A percentile compares a stretch with the other conserved stretches of the same genome.
These are phyloP conservation scores for Limonius californicus DNA, from an alignment of 1,140 invertebrate species.

Conservation along the genomic window DNA sequence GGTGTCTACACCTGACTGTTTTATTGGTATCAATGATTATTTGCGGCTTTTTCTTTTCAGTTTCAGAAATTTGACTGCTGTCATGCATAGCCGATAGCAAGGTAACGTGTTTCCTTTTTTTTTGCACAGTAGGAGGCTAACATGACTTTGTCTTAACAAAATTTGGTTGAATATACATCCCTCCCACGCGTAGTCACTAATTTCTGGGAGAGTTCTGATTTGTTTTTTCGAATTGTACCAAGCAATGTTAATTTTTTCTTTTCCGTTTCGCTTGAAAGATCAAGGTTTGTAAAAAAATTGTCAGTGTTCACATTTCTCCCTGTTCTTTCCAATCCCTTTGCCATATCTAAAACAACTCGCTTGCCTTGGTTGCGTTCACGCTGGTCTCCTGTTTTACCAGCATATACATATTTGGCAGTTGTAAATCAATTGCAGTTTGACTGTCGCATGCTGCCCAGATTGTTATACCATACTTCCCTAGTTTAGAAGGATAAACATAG, in stretches of 20 bases:
- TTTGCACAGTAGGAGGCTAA: slow-evolving; percentile 39
- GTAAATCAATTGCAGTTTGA: not conserved
- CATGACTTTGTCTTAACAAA: slow-evolving; percentile 20
- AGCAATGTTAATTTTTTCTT: not conserved
- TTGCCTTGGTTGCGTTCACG: slow-evolving; percentile 14
- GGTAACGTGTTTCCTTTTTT: slow-evolving; percentile 38
- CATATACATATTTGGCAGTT: slow-evolving; percentile 13
- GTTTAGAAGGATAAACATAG: not conserved
- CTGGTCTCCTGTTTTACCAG: not conserved
- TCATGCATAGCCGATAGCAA: slow-evolving; percentile 39
- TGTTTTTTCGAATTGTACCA: not conserved
- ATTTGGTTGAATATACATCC: too few relatives aligned
- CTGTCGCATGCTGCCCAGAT: not conserved
- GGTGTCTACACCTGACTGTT: slow-evolving; percentile 43
- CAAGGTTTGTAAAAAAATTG: not conserved
- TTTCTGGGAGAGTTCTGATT: not conserved
- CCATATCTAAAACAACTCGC: slow-evolving; percentile 1
- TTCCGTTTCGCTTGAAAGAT: not conserved
- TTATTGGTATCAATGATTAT: slow-evolving; percentile 47
- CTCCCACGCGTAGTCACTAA: too few relatives aligned
- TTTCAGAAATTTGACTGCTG: slow-evolving; percentile 19
- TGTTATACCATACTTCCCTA: not conserved
- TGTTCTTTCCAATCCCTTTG: not conserved
- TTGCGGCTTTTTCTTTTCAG: slow-evolving; percentile 39
- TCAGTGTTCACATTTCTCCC: slow-evolving; percentile 5